Evolutionary conservation across 2,797 vertebrate species (phyloP), one percentile per base, ranked within the genome.

Genomic region (Odontamblyopus lacepedii): DNA sequence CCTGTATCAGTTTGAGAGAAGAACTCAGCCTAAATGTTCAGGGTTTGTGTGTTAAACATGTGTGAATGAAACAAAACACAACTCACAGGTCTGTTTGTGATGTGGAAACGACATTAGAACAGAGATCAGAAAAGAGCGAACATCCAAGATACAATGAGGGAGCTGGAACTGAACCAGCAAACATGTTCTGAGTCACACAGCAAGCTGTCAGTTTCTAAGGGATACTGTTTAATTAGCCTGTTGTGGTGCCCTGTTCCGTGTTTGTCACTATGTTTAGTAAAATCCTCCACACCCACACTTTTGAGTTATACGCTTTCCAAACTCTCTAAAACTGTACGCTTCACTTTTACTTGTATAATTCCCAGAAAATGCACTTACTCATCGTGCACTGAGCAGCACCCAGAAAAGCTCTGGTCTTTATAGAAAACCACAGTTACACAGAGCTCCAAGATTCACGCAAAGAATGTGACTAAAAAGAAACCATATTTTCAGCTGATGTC

Each of bases 401-500:
- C 67, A 71, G 51, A 70, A 72, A 81, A 59, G 27, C 57, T 29
- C 60, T 56, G 30, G 16, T 18, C 63, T 83, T 84, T 80, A 76
- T 73, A 66, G 68, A 67, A 75, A 77, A 75, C 84, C 75, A 69
- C 71, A 77, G 64, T 69, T 26, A 78, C 48, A 68, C 69, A 69
- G 59, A 78, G 23, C 38, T 32, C 55, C 79, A 50, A 67, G 53
- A 83, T 78, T 71, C 66, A 77, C 67, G 67, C n/a, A 4, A 71
- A 51, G 27, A 61, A 70, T 72, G 32, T 72, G 64, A 79, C 71
- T 71, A 38, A 80, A 23, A 29, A 11, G 56, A 41, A 56, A 18
- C 26, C 63, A 53, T 72, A 32, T 65, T 69, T 68, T 35, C 27
- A 30, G 51, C 61, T 75, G 57, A 74, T 71, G 2, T 51, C 35